These are phyloP conservation scores for Macrophya alboannulata DNA, from an alignment of 2,888 invertebrate species.

Conservation along the genomic window DNA sequence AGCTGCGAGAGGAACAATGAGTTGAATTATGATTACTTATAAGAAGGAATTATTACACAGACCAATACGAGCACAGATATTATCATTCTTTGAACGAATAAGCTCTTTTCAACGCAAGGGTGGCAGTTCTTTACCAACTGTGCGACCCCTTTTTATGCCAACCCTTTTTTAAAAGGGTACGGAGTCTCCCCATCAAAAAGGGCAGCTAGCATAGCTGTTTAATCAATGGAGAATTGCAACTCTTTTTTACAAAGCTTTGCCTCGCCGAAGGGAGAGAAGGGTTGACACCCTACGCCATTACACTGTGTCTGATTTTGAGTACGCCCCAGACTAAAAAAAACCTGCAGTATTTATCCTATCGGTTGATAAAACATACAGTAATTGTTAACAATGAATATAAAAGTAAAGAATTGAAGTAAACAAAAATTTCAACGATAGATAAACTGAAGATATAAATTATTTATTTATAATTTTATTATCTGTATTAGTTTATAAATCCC, in stretches of 20 bases:
- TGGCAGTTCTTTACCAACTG: conserved; percentile 28
- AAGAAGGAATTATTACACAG: neutral
- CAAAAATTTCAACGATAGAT: neutral
- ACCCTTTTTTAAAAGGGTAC: conserved; percentile 43
- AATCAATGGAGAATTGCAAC: conserved; percentile 20
- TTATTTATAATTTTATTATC: neutral
- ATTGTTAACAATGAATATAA: neutral
- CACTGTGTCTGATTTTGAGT: neutral
- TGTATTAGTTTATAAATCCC: conserved; percentile 13
- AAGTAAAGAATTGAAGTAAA: neutral
- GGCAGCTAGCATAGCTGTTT: conserved; percentile 17
- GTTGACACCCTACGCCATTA: conserved; percentile 5
- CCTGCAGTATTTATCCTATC: neutral
- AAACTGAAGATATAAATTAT: neutral
- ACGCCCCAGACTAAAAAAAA: neutral
- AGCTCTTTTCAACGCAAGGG: neutral
- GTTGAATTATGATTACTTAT: neutral
- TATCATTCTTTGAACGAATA: neutral
- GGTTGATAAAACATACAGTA: neutral
- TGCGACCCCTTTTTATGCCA: conserved; percentile 16
- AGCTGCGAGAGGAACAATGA: neutral
- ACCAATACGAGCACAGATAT: neutral
- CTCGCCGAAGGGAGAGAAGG: neutral
- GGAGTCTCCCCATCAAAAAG: conserved; percentile 7
- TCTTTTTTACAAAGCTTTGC: conserved; percentile 30